Evolutionary conservation across 2,113 vertebrate genomes (phyloP).

Genomic region (Mixornis gularis): DNA sequence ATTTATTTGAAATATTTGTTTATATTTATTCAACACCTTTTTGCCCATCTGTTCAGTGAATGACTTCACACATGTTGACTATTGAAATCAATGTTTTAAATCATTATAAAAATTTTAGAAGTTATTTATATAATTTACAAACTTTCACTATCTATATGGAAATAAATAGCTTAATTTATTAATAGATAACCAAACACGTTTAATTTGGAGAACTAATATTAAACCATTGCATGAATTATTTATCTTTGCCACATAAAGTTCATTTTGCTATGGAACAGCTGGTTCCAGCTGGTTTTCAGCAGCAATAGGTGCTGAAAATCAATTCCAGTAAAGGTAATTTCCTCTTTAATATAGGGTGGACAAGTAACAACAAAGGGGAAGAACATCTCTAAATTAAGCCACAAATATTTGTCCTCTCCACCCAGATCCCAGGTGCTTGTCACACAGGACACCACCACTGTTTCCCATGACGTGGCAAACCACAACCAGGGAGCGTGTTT

Average conservation of each 20-base stretch:
- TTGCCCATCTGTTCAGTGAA: background rate
- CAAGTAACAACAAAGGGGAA: background rate
- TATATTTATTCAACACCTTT: background rate
- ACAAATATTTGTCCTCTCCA: background rate
- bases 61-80: background rate
- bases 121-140: background rate
- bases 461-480: slow-evolving; percentile 12
- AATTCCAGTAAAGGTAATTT: background rate
- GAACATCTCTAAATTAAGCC: background rate
- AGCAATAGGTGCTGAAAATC: background rate
- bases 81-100: background rate
- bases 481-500: background rate
- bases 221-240: background rate
- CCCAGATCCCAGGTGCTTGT: background rate
- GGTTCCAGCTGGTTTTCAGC: background rate
- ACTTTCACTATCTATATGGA: background rate
- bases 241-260: background rate
- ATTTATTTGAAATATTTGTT: background rate
- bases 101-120: accelerated
- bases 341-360: background rate
- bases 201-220: background rate
- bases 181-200: background rate
- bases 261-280: background rate
- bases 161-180: background rate
- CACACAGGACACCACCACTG: background rate